Base-by-base conservation (phyloP, 1,140 invertebrate species). In the Cataglyphis hispanica region DNA sequence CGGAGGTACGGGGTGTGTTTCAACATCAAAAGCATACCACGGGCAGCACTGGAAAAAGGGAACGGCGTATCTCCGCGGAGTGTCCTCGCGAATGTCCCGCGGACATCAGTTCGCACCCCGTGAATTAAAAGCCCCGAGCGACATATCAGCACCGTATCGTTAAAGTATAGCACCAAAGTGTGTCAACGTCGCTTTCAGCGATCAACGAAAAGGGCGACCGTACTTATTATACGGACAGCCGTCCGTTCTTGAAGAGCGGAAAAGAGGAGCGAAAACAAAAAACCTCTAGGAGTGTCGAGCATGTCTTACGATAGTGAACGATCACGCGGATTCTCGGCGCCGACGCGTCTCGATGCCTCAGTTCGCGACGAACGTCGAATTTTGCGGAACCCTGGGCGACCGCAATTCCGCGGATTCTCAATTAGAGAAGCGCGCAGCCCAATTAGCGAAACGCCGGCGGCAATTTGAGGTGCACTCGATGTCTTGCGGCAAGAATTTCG, bases 1-100 rank as follows among this genome's bases (percentile, higher is more conserved):
- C 74, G 40, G 72, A 81, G 88, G 46, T 74, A 77, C 64, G 46
- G 37, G 16, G 19, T 84, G n/a, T 46, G 60, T 80, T 53, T 63
- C 66, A n/a, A 86, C 74, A 80, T 88, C 83, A 88, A 89, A 86
- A 85, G 87, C 87, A 75, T 89, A 76, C 61, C 83, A 56, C 34
- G 34, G 13, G 13, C 7, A 7, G 11, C 7, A 13, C n/a, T 22
- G 75, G 56, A 78, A 60, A 80, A 56, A n/a, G 74, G 69, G 64
- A 74, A 53, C 61, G 25, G 75, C 75, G 60, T 75, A 85, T 84
- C 84, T 75, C 43, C 37, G 43, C 46, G 27, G 75, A 53, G 61
- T 83, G 11, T 84, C 56, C 60, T 56, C 58, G n/a, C 70, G 40
- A 58, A 19, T 67, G 60, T 46, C 40, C 16, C 22, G 75, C 10